These are phyloP conservation scores for Euwallacea similis DNA, from an alignment of 1,140 invertebrate genomes.

Conservation along the genomic window DNA sequence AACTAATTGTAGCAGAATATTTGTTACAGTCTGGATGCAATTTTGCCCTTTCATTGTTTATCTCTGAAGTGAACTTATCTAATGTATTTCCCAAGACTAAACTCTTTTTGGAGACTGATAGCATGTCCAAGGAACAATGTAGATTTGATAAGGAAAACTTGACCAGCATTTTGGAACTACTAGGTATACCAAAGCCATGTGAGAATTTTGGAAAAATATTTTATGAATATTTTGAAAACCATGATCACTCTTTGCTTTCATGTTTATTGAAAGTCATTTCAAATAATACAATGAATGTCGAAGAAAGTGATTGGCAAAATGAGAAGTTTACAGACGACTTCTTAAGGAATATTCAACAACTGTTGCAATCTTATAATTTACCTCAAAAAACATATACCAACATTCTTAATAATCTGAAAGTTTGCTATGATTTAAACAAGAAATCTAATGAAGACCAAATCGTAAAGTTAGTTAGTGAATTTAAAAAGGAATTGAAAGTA, in stretches of 20 bases:
- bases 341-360: slow-evolving; percentile 13
- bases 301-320: neutral
- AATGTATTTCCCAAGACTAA: slow-evolving; percentile 44
- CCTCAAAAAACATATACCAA: slow-evolving; percentile 5
- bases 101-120: slow-evolving; percentile 14
- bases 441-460: slow-evolving; percentile 25
- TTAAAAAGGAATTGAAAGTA: slow-evolving; percentile 24
- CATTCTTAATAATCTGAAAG: slow-evolving; percentile 17
- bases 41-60: slow-evolving; percentile 61
- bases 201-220: slow-evolving; percentile 30
- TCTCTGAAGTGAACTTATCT: slow-evolving; percentile 57
- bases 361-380: slow-evolving; percentile 13
- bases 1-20: slow-evolving; percentile 61
- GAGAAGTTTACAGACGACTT: slow-evolving; percentile 25
- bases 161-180: slow-evolving; percentile 41
- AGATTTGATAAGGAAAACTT: slow-evolving; percentile 38
- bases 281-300: neutral
- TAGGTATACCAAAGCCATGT: slow-evolving; percentile 39
- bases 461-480: slow-evolving; percentile 27
- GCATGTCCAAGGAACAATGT: neutral
- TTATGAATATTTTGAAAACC: slow-evolving; percentile 33
- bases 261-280: slow-evolving; percentile 33
- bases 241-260: slow-evolving; percentile 24
- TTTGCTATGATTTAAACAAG: slow-evolving; percentile 27
- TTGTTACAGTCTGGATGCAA: slow-evolving; percentile 58